Base-by-base conservation (phyloP, 1,140 invertebrate genomes). In the Nasonia vitripennis region DNA sequence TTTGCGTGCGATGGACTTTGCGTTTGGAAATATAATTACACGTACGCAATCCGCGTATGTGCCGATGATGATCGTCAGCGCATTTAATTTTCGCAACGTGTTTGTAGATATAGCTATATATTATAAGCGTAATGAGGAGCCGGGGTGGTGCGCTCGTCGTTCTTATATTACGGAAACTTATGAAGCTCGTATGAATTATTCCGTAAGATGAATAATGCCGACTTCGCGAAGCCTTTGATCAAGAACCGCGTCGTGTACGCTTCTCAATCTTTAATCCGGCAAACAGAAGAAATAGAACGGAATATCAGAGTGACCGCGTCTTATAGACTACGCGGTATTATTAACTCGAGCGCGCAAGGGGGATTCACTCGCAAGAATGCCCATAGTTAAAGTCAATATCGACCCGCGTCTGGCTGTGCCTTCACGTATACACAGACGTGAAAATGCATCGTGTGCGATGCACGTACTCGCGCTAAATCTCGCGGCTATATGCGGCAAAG, bases 21-120 rank as follows among this genome's bases (percentile, higher is more conserved):
- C 77, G 48, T 78, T 78, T 83, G 48, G 62, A 83, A 78, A 70
- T 83, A 12, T 71, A 78, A 78, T 70, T 78, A 27, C n/a, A 62
- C 27, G 27, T 27, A 27, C 27, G 27, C 34, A 37, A 37, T 20
- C 55, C 11, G 27, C 70, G 70, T n/a, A 10, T 27, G 68, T 11
- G n/a, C 17, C n/a, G 17, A 34, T 34, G 70, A 71, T 34, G 27
- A 71, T 71, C 70, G 70, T 71, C 70, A 2, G 34, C 55, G 70
- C 70, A 34, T 71, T 71, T 71, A 27, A 31, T 71, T 71, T 71
- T 10, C 68, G 68, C 68, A 9, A 37, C 34, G 41, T 45, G 41
- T 41, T 9, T 9, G 27, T 45, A 45, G 6, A 1, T 45, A 10
- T 45, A 45, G 41, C 9, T 45, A 45, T 45, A 45, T 45, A 45